phyloP scores from a whole-genome alignment of 2,113 vertebrate genomes.

The Anolis sagrei region DNA sequence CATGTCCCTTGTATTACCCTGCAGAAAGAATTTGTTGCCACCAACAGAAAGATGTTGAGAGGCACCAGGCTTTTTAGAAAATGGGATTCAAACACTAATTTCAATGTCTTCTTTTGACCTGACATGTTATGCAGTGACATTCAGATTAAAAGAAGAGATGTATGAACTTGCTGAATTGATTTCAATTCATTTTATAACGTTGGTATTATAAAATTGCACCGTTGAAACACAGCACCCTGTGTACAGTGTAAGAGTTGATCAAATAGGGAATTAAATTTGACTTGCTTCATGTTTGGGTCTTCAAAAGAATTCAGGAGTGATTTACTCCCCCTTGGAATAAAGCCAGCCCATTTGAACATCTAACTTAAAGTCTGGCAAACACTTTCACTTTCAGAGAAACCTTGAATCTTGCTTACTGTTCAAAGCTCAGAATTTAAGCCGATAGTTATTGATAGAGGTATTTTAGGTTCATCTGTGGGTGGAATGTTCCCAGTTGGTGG shows the following conservation, averaged over 20 bases:
- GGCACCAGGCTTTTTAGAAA: background rate
- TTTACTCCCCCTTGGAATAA: background rate
- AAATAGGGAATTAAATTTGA: background rate
- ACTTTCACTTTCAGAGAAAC: background rate
- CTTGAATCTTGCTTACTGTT: background rate
- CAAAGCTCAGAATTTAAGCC: background rate
- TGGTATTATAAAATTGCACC: background rate
- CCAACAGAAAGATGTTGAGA: background rate
- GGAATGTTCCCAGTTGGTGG: background rate
- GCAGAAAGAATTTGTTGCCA: background rate
- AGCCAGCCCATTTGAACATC: background rate
- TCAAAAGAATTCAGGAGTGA: background rate
- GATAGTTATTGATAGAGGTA: no score
- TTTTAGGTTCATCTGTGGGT: background rate
- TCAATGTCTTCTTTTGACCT: background rate
- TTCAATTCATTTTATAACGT: background rate
- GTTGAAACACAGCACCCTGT: background rate
- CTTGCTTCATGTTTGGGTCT: background rate
- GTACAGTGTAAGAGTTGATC: background rate
- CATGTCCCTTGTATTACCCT: conserved; percentile 5
- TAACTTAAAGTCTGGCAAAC: no score
- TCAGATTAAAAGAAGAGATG: background rate
- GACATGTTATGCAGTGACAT: background rate
- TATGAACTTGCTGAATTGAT: background rate
- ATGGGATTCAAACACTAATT: background rate